phyloP scores from a whole-genome alignment of 1,140 invertebrate genomes.

The Heliconius congener region DNA sequence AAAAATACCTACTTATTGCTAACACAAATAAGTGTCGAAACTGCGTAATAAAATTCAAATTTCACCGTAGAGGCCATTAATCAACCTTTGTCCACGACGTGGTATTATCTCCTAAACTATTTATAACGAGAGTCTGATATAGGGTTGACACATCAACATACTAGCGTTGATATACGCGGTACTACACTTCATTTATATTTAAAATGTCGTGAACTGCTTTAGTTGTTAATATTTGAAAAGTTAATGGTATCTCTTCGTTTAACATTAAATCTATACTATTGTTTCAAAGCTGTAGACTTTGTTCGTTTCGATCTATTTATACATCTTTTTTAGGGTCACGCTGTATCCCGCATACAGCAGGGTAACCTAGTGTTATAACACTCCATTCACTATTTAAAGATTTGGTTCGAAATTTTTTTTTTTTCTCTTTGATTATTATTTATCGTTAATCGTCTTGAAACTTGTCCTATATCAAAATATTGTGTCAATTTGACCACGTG shows the following conservation, averaged over 20 bases:
- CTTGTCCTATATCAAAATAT: no score
- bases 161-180: neutral
- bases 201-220: neutral
- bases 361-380: no score
- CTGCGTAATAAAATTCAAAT: conserved; percentile 29
- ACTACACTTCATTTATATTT: neutral
- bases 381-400: no score
- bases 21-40: conserved; percentile 18
- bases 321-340: no score
- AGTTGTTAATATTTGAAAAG: neutral
- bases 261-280: no score
- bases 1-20: neutral
- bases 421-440: no score
- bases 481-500: no score
- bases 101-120: conserved; percentile 40
- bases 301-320: neutral
- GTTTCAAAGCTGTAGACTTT: neutral
- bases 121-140: conserved; percentile 34
- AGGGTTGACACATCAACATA: conserved; percentile 24
- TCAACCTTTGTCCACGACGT: conserved; percentile 38
- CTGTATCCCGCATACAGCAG: no score
- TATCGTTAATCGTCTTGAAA: no score
- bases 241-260: neutral
- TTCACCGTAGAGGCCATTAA: conserved; percentile 33
- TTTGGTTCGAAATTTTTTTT: no score